phyloP scores from a whole-genome alignment of 2,888 invertebrate species.

The Muschampia staudingeri region DNA sequence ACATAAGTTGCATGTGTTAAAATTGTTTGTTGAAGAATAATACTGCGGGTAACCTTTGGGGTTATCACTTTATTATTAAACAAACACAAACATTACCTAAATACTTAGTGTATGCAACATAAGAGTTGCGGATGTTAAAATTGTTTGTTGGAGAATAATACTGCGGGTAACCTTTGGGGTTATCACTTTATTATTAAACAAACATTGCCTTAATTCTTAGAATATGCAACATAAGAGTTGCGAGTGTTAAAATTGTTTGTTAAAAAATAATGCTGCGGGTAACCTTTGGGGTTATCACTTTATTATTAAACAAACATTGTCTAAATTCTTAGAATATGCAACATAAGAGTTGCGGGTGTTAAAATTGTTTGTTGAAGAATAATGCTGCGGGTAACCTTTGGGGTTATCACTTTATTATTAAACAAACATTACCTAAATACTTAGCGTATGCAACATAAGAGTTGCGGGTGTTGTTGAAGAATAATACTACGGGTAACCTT shows the following conservation, averaged over 20 bases:
- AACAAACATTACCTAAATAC: no score
- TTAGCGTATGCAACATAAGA: no score
- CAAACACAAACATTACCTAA: neutral
- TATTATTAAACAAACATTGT: neutral
- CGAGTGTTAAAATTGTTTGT: neutral
- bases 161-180: neutral
- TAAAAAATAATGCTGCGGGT: neutral
- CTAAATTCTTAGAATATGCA: neutral
- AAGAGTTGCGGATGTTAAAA: neutral
- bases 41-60: conserved; percentile 48
- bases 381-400: no score
- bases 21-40: neutral
- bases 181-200: conserved; percentile 27
- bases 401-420: no score
- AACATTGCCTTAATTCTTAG: neutral
- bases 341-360: neutral
- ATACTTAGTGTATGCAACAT: conserved; percentile 1
- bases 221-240: neutral
- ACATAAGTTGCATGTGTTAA: neutral
- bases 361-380: neutral
- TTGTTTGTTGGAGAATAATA: no score
- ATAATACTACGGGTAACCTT: conserved; percentile 21
- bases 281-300: no score
- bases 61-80: conserved; percentile 41
- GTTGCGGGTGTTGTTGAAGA: neutral